These are phyloP conservation scores for Phyllostomus discolor DNA, from an alignment of 2,113 vertebrate species.

Conservation along the genomic window DNA sequence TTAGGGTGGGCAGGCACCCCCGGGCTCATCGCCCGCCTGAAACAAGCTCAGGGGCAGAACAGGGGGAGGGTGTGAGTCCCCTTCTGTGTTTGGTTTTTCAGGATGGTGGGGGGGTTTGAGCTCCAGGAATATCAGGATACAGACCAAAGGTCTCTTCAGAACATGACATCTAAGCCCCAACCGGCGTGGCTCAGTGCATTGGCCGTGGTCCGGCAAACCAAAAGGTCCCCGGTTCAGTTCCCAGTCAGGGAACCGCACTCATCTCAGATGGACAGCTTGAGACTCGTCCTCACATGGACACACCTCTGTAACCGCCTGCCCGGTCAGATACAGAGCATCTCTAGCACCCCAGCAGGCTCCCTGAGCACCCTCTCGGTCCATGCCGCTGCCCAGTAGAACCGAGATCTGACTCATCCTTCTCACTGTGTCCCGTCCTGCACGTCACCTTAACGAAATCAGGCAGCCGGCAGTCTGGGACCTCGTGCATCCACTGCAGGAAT, in stretches of 20 bases:
- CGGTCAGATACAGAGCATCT: not conserved
- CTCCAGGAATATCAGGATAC: not conserved
- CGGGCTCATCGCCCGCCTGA: not conserved
- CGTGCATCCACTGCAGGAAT: not conserved
- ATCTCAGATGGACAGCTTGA: not conserved
- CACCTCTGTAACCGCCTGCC: not conserved
- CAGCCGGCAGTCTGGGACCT: accelerated
- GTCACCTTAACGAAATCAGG: not conserved
- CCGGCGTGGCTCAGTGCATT: not conserved
- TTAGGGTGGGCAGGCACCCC: not conserved
- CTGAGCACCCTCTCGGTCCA: not conserved
- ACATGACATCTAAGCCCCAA: not conserved
- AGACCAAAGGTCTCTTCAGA: not conserved
- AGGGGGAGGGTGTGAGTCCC: not conserved
- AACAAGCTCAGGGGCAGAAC: not conserved
- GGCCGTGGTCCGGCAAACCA: not conserved
- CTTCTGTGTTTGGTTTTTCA: not conserved
- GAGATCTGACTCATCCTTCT: not conserved
- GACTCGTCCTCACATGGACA: not conserved
- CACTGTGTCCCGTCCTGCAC: not conserved
- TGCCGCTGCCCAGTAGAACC: not conserved
- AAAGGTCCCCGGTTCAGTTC: not conserved
- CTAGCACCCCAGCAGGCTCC: not conserved
- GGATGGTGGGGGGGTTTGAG: not conserved
- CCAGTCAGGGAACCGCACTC: not conserved